phyloP scores from a whole-genome alignment of 2,888 invertebrate genomes.

The Marronus borbonicus region DNA sequence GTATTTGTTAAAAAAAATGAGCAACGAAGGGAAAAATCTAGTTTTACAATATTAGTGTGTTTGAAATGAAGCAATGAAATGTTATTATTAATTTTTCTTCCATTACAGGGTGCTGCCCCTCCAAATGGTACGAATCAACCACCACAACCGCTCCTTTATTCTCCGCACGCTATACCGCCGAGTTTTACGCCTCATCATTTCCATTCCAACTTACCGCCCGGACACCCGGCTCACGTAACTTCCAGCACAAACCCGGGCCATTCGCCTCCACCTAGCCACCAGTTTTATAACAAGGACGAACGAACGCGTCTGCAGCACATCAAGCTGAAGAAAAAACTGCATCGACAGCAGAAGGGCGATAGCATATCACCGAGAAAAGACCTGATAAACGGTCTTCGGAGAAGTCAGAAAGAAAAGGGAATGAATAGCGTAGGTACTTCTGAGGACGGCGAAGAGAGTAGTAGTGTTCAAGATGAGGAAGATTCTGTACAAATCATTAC shows the following conservation, averaged over 20 bases:
- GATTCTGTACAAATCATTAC: slow-evolving; percentile 79
- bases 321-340: slow-evolving; percentile 84
- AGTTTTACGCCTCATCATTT: slow-evolving; percentile 68
- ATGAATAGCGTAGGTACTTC: slow-evolving; percentile 80
- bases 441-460: slow-evolving; percentile 85
- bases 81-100: slow-evolving; percentile 37
- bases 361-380: slow-evolving; percentile 78
- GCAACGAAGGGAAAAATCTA: no score
- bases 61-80: background rate
- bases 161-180: slow-evolving; percentile 73
- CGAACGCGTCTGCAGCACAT: slow-evolving; percentile 84
- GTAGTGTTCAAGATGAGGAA: slow-evolving; percentile 82
- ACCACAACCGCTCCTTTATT: slow-evolving; percentile 80
- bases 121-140: slow-evolving; percentile 80
- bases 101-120: slow-evolving; percentile 79
- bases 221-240: slow-evolving; percentile 71
- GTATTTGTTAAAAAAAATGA: no score
- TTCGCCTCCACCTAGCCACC: slow-evolving; percentile 75
- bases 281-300: slow-evolving; percentile 82
- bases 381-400: slow-evolving; percentile 73
- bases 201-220: slow-evolving; percentile 73
- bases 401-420: slow-evolving; percentile 70
- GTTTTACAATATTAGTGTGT: no score
- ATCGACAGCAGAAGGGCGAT: slow-evolving; percentile 68
- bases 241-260: slow-evolving; percentile 77